Evolutionary conservation across 1,140 invertebrate species (phyloP).

Genomic region (Lineus longissimus): DNA sequence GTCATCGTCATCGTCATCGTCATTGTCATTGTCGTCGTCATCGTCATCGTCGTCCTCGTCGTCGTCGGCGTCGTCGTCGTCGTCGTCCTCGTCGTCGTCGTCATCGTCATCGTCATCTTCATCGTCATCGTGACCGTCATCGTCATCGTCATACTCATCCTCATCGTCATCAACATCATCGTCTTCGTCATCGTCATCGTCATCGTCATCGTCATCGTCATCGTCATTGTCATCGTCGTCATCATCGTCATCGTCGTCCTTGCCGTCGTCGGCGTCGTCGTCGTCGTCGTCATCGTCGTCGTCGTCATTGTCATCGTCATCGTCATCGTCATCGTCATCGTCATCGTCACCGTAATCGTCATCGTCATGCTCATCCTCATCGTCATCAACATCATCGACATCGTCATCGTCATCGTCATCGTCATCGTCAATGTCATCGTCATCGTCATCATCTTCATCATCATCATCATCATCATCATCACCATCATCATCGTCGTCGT

Average conservation of each 20-base stretch:
- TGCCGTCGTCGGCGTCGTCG: neutral
- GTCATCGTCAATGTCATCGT: too few relatives aligned
- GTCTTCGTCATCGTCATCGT: conserved; percentile 5
- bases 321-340: conserved; percentile 1
- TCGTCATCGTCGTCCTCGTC: conserved; percentile 6
- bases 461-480: too few relatives aligned
- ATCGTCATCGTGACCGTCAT: conserved; percentile 5
- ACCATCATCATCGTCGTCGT: conserved; percentile 14
- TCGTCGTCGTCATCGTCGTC: neutral
- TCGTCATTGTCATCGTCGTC: too few relatives aligned
- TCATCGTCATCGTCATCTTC: neutral
- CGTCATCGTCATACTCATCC: neutral
- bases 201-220: neutral
- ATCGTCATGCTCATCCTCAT: conserved; percentile 8
- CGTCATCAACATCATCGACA: conserved; percentile 14
- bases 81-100: too few relatives aligned
- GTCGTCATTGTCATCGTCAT: conserved; percentile 7
- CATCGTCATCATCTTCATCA: too few relatives aligned
- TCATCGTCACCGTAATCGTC: conserved; percentile 7
- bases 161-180: neutral
- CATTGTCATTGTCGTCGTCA: neutral
- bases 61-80: too few relatives aligned
- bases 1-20: neutral
- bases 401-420: too few relatives aligned
- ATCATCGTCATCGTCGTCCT: too few relatives aligned